A percentile compares a stretch with the other conserved stretches of the same genome.
These are phyloP conservation scores for Xiphophorus couchianus DNA, from an alignment of 2,113 vertebrate species.

Conservation along the genomic window DNA sequence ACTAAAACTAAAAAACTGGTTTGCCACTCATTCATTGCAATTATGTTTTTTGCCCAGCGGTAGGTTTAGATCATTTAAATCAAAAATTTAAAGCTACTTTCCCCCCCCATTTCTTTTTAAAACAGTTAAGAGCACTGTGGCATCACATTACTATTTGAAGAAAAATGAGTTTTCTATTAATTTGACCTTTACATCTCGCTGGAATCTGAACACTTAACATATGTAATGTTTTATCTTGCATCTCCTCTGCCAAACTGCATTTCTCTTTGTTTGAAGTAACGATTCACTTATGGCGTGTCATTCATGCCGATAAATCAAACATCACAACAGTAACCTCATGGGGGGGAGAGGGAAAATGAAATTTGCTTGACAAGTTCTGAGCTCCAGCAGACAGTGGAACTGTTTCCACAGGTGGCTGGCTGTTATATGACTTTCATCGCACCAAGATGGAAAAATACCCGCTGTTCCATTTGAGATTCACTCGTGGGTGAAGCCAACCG, in stretches of 20 bases:
- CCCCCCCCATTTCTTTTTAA: too few species aligned
- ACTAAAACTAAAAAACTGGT: too few species aligned
- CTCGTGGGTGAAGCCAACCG: slow-evolving; percentile 53
- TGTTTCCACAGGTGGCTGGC: slow-evolving; percentile 64
- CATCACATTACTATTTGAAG: background rate
- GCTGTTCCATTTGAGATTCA: slow-evolving; percentile 61
- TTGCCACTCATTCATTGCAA: too few species aligned
- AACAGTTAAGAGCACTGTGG: background rate
- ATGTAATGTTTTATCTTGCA: slow-evolving; percentile 28
- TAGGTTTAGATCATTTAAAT: too few species aligned
- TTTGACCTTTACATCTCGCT: slow-evolving; percentile 43
- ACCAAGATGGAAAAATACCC: slow-evolving; percentile 65
- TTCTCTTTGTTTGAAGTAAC: slow-evolving; percentile 57
- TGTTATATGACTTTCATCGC: slow-evolving; percentile 45
- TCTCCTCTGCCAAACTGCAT: slow-evolving; percentile 34
- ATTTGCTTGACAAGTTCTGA: slow-evolving; percentile 15
- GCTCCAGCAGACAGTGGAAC: slow-evolving; percentile 10
- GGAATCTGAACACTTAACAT: slow-evolving; percentile 31
- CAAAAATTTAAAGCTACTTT: too few species aligned
- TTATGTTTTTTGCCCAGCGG: too few species aligned
- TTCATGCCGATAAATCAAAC: slow-evolving; percentile 42
- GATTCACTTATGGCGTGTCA: slow-evolving; percentile 53
- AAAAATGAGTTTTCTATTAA: slow-evolving; percentile 38
- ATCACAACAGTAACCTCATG: slow-evolving; percentile 24
- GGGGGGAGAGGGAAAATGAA: background rate